phyloP scores from a whole-genome alignment of 2,113 vertebrate genomes.

The Nicator chloris region DNA sequence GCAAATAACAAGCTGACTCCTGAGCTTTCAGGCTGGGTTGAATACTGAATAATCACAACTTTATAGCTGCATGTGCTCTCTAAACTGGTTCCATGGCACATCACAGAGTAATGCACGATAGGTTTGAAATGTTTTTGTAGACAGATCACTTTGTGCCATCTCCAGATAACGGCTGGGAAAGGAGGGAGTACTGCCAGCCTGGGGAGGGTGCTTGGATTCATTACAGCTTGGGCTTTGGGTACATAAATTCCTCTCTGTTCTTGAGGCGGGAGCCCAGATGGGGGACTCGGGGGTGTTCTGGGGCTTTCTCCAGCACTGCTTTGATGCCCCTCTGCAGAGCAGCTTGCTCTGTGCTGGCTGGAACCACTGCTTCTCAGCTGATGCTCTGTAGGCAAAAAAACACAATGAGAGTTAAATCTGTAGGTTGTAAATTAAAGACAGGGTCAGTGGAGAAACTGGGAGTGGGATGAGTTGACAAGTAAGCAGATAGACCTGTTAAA shows the following conservation, averaged over 20 bases:
- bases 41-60: conserved; percentile 30
- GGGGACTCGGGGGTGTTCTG: neutral
- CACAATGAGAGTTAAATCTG: neutral
- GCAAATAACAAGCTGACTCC: conserved; percentile 16
- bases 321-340: neutral
- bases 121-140: neutral
- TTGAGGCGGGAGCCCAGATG: neutral
- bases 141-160: conserved; percentile 27
- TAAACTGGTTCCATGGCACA: conserved; percentile 6
- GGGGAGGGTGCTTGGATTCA: neutral
- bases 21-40: conserved; percentile 26
- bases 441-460: neutral
- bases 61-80: neutral
- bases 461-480: neutral
- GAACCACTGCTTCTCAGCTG: neutral
- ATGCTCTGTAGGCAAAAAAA: neutral
- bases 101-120: neutral
- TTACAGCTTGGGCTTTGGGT: neutral
- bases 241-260: neutral
- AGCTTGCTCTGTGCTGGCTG: neutral
- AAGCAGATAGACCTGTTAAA: neutral
- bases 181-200: neutral
- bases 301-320: neutral
- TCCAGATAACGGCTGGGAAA: neutral
- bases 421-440: neutral